Base-by-base conservation (phyloP, 2,797 vertebrate genomes). In the Luscinia luscinia region DNA sequence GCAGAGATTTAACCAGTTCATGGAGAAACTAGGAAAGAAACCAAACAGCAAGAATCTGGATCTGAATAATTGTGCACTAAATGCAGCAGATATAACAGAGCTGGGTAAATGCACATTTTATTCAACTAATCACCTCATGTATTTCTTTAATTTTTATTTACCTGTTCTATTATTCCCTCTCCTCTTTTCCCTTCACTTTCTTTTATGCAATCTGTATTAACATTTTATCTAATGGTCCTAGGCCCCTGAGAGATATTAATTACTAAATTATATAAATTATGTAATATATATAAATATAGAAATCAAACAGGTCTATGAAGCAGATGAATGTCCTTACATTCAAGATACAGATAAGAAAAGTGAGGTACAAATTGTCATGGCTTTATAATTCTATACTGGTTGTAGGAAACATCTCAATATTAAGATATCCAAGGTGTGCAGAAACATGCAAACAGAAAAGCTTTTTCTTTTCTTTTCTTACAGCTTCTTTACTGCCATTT, bases 21-120 rank as follows among this genome's bases (percentile, higher is more conserved):
- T 98, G 95, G 97, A 98, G 96, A 98, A 97, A 89, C 62, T 98
- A 59, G 98, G 98, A 54, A 98, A 98, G 97, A 98, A 97, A n/a
- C 78, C 96, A 4, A 96, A 97, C 78, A 97, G 95, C 86, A 93
- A 96, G 58, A 97, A 87, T 74, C 95, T 99, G 32, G 98, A 97
- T 64, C 95, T 99, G 84, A 98, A 97, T 62, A 98, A 98, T 89
- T 98, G 98, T 85, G 97, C 98, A 9, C 95, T 99, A 79, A 98
- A 97, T 12, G 97, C 97, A 9, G 97, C 96, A 7, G 98, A 98
- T 34, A 43, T 98, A 89, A 93, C 97, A 79, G 98, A 99, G 81
- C 93, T 98, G 4, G 98, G 99, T 99, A 95, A 96, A 97, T 89
- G 78, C 12, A 32, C 7, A 3, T 58, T 40, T 55, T 54, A 63